phyloP scores from a whole-genome alignment of 2,113 vertebrate genomes.

The Himantopus leucocephalus region DNA sequence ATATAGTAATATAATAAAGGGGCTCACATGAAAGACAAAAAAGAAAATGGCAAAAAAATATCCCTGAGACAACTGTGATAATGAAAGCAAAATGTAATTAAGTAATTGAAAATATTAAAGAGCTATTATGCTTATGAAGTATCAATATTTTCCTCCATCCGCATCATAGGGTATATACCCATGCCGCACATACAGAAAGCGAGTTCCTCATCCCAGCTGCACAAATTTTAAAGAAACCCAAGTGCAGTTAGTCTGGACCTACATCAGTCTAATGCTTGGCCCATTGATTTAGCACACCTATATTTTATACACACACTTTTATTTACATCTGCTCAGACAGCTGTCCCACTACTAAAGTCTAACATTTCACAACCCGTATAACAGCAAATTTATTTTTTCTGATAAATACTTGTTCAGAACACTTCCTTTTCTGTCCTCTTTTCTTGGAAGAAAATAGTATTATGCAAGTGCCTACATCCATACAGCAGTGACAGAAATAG shows the following conservation, averaged over 20 bases:
- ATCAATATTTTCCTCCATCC: not conserved
- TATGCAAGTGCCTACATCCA: conserved; percentile 34
- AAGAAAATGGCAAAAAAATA: not conserved
- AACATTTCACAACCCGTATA: not conserved
- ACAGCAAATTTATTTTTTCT: not conserved
- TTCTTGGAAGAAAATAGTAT: conserved; percentile 50
- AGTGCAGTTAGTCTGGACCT: not conserved
- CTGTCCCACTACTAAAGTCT: not conserved
- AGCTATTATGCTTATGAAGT: not conserved
- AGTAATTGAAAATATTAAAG: not conserved
- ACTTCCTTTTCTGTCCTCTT: conserved; percentile 4
- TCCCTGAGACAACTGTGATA: not conserved
- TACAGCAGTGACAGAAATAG: conserved; percentile 13
- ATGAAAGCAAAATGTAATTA: not conserved
- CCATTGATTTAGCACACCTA: not conserved
- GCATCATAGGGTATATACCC: not conserved
- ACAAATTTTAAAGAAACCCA: not conserved
- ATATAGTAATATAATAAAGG: not conserved
- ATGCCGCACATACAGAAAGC: not conserved
- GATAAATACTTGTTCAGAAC: conserved; percentile 20
- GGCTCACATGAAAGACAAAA: not conserved
- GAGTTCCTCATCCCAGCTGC: not conserved
- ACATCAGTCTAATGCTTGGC: not conserved
- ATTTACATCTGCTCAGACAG: not conserved
- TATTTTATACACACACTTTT: not conserved